Evolutionary conservation across 2,888 invertebrate species (phyloP).

Genomic region (Geotrupes spiniger): DNA sequence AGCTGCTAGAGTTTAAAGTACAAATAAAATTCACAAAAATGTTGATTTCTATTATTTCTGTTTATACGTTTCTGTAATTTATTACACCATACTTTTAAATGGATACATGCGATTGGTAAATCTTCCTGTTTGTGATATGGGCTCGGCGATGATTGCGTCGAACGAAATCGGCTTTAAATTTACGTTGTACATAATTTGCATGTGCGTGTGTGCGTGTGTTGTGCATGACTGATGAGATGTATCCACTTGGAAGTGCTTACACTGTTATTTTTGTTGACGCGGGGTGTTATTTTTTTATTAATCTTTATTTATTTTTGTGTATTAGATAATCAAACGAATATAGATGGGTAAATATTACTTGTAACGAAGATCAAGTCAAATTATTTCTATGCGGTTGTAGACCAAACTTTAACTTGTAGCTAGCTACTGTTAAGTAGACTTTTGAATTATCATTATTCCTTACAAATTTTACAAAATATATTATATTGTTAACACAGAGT

Average conservation of each 20-base stretch:
- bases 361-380: slow-evolving; percentile 17
- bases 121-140: slow-evolving; percentile 1
- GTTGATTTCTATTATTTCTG: slow-evolving; percentile 15
- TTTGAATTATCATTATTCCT: slow-evolving; percentile 22
- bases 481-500: slow-evolving; percentile 39
- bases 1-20: slow-evolving; percentile 27
- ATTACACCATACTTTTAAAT: slow-evolving; percentile 9
- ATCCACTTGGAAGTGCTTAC: slow-evolving; percentile 19
- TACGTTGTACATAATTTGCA: slow-evolving; percentile 13
- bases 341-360: slow-evolving; percentile 5
- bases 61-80: slow-evolving; percentile 11
- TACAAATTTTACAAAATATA: slow-evolving; percentile 31
- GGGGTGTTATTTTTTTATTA: slow-evolving; percentile 8
- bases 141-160: neutral
- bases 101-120: slow-evolving; percentile 2
- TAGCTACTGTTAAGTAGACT: slow-evolving; percentile 18
- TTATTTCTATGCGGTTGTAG: slow-evolving; percentile 18
- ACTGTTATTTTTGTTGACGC: slow-evolving; percentile 5
- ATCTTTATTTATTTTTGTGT: slow-evolving; percentile 1
- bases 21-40: slow-evolving; percentile 23
- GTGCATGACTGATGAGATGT: neutral
- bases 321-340: slow-evolving; percentile 9
- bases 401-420: slow-evolving; percentile 13
- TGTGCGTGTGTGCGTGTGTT: slow-evolving; percentile 5
- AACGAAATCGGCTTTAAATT: neutral